Percentiles rank a stretch among this genome's conserved stretches.
These are phyloP conservation scores for Aphelocoma californica DNA, from an alignment of 2,797 vertebrate genomes.

Conservation along the genomic window DNA sequence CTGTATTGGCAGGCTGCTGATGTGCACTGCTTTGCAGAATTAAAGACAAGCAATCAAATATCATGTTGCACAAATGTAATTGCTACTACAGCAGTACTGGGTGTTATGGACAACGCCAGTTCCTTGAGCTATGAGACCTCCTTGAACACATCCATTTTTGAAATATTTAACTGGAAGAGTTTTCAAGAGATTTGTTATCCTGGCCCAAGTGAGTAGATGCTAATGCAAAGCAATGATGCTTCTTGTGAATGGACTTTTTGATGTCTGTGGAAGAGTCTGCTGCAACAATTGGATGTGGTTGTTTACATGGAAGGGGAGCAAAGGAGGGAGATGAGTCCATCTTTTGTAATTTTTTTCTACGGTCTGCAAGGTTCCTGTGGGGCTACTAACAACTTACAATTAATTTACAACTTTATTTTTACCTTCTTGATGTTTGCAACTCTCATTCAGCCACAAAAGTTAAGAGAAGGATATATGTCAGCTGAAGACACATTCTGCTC, in stretches of 20 bases:
- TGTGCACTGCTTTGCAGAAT: constrained; percentile 46
- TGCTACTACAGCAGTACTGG: not conserved
- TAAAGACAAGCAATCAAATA: constrained; percentile 47
- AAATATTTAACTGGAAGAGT: not conserved
- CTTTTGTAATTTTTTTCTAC: not conserved
- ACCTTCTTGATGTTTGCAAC: not conserved
- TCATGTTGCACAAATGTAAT: constrained; percentile 35
- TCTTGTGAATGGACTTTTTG: not conserved
- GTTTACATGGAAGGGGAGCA: not conserved
- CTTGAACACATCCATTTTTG: not conserved
- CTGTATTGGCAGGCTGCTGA: constrained; percentile 29
- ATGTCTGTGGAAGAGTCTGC: not conserved
- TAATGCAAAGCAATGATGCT: not conserved
- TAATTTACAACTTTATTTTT: not conserved
- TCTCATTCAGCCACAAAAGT: not conserved
- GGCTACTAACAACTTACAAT: too few species aligned
- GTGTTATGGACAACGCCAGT: not conserved
- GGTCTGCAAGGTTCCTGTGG: not conserved
- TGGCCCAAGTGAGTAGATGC: not conserved
- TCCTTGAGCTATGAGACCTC: not conserved
- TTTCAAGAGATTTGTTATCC: not conserved
- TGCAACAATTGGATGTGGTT: not conserved
- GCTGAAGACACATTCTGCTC: not conserved
- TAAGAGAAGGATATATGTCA: not conserved
- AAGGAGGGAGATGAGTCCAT: not conserved